phyloP scores from a whole-genome alignment of 2,113 vertebrate species.

The Albula goreensis region DNA sequence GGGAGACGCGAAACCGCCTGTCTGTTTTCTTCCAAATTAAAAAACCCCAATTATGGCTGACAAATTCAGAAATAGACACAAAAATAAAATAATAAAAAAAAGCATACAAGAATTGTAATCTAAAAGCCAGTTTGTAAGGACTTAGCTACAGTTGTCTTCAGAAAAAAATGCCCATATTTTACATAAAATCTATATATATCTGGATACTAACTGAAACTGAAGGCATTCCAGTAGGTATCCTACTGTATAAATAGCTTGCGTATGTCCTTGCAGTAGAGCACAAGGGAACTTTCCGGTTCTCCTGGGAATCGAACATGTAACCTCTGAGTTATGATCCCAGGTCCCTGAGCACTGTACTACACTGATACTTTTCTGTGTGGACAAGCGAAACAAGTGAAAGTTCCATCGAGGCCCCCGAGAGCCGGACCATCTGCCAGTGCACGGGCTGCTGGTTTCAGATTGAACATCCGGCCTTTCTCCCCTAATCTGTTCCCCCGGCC shows the following conservation, averaged over 20 bases:
- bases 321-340: too few relatives aligned
- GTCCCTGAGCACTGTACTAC: too few relatives aligned
- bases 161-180: too few relatives aligned
- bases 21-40: not conserved
- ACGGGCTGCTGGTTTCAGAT: slow-evolving; percentile 62
- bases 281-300: too few relatives aligned
- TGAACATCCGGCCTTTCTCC: slow-evolving; percentile 57
- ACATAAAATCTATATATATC: too few relatives aligned
- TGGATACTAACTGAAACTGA: too few relatives aligned
- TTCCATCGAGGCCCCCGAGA: slow-evolving; percentile 65
- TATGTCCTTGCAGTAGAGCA: too few relatives aligned
- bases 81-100: not conserved
- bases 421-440: slow-evolving; percentile 64
- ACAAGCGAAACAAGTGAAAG: slow-evolving; percentile 60
- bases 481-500: slow-evolving; percentile 60
- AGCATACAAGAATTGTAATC: not conserved
- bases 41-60: not conserved
- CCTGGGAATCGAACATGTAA: too few relatives aligned
- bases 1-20: not conserved
- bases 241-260: too few relatives aligned
- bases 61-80: not conserved
- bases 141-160: too few relatives aligned
- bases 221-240: too few relatives aligned
- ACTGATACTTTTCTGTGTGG: too few relatives aligned
- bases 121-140: not conserved